Base-by-base conservation (phyloP, 2,797 vertebrate genomes). In the Crenichthys baileyi region DNA sequence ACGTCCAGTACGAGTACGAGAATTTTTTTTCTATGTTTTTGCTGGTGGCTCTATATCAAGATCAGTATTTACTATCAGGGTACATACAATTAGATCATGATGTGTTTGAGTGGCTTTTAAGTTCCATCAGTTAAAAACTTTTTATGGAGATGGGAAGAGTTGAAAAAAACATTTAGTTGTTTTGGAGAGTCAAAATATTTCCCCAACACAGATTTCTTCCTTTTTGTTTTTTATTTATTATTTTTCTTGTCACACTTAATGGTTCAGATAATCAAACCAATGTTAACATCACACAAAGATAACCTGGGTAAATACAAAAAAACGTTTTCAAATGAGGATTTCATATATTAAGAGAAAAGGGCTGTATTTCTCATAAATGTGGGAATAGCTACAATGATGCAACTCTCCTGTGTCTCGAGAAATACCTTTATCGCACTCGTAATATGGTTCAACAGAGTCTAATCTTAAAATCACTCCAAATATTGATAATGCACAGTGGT, bases 371-470 rank as follows among this genome's bases (percentile, higher is more conserved):
- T 22, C 12, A 26, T 7, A 44, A 46, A 26, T 70, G 24, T 7
- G 15, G 44, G 72, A 71, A 81, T 86, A 86, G 55, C 70, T 82
- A 88, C 85, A 89, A 92, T 96, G 94, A 95, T 94, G 94, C 93
- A 96, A 96, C 94, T 92, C 84, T 85, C 82, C 91, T 84, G 80
- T 84, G 79, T 93, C 91, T 71, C 75, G 83, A 91, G 90, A 93
- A 95, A 94, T 90, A 89, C 70, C 16, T 81, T 78, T 87, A 82
- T 88, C 85, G 81, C 77, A 75, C 41, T 24, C 75, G 48, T 31
- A 79, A 46, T 44, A 22, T 44, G 15, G 5, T 41, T 20, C 13
- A 31, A 26, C 15, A 48, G 0, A 67, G 46, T 56, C 50, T 31
- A 78, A 46, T 18, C 12, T 24, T 53, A 31, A 41, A 46, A 20